Evolutionary conservation across 2,888 invertebrate genomes (phyloP), one percentile per base, ranked within the genome.

Genomic region (Lasius fuliginosus): DNA sequence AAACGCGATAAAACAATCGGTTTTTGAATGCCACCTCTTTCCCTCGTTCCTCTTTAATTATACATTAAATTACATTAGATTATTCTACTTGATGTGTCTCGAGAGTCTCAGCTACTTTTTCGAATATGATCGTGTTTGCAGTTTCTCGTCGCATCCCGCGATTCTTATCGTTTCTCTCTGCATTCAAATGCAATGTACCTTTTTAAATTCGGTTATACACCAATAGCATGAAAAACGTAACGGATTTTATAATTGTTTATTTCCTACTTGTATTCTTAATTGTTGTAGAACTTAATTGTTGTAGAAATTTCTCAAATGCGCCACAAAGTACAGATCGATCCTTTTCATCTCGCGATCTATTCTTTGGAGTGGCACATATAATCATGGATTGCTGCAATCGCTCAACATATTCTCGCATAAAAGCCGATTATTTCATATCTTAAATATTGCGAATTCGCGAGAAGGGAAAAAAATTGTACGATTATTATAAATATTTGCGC

Each of bases 21-120:
- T 23, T 75, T 40, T 53, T 58, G n/a, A 42, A 69, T 58, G 68
- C 58, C 46, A 69, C 69, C 69, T 77, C 30, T 30, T 75, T 64
- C 64, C 30, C 27, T 56, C 40, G 40, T 56, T 27, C 40, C 67
- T 77, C n/a, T 67, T 77, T 77, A 56, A 67, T 77, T 40, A 40
- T 56, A 30, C 67, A 56, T 40, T 65, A 23, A 5, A 23, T 65
- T 67, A 56, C 27, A 53, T 76, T 65, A 76, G n/a, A 58, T 23
- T 23, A 23, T 23, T 46, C n/a, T 62, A n/a, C 15, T 42, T 27
- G n/a, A n/a, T 40, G n/a, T 27, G 46, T 42, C 33, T 27, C 53
- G 53, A n/a, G 53, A n/a, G 36, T 0, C 6, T 27, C 27, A 56
- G 40, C 53, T 36, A 53, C 49, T 40, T 77, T n/a, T 40, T 42